phyloP scores from a whole-genome alignment of 1,140 invertebrate genomes.

The Heliothis subflexa region DNA sequence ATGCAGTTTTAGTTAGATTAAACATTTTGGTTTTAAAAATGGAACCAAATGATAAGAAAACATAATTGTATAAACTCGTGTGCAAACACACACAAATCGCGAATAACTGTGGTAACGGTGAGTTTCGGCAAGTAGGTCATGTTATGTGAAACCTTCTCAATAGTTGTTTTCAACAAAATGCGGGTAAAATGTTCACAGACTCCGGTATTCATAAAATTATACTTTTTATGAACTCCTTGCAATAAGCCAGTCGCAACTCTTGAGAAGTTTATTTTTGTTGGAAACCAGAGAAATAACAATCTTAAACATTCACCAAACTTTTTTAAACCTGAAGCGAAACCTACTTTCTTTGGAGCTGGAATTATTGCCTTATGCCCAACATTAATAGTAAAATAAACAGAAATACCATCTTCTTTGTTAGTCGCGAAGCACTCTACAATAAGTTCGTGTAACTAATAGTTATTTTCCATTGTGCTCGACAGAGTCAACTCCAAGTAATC shows the following conservation, averaged over 20 bases:
- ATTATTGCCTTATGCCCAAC: too few relatives aligned
- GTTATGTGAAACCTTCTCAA: slow-evolving; percentile 11
- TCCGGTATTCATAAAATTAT: neutral
- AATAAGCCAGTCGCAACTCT: neutral
- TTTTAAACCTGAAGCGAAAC: too few relatives aligned
- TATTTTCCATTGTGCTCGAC: slow-evolving; percentile 15
- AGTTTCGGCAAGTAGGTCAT: neutral
- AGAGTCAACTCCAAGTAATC: slow-evolving; percentile 1
- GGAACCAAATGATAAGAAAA: neutral
- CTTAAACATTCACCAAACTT: neutral
- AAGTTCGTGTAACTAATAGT: neutral
- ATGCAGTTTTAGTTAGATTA: neutral
- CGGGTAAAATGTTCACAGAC: slow-evolving; percentile 19
- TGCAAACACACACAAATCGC: slow-evolving; percentile 7
- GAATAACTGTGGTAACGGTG: slow-evolving; percentile 21
- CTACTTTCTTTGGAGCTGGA: too few relatives aligned
- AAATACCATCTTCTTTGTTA: neutral
- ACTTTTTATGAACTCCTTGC: neutral
- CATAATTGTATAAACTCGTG: neutral
- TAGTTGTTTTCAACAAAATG: slow-evolving; percentile 30
- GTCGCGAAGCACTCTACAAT: neutral
- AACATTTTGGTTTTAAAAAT: neutral
- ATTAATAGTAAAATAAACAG: too few relatives aligned
- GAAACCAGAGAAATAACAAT: neutral
- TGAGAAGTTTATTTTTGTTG: neutral